Base-by-base conservation (phyloP, 2,113 vertebrate species). In the Prionailurus viverrinus region DNA sequence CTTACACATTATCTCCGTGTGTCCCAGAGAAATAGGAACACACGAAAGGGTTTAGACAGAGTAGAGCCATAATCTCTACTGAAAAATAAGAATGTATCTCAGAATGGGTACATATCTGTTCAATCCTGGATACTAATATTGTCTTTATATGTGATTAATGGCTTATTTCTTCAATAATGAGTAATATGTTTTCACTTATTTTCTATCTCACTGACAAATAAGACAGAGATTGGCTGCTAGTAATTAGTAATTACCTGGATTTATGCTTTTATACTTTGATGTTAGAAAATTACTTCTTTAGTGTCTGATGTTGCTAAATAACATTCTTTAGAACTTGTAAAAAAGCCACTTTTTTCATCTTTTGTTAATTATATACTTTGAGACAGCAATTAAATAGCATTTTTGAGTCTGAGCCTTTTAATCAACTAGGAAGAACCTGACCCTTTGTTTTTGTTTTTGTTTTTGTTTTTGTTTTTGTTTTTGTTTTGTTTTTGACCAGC, bases 231-330 rank as follows among this genome's bases (percentile, higher is more conserved):
- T 85, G 85, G 27, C 53, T 90, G 25, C 25, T 89, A 55, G 66
- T 68, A 61, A 96, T 95, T 92, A 41, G 25, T 36, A 90, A 84
- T 94, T 97, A 95, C 51, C 23, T 92, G 91, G 48, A 82, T 89
- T 92, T 82, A 39, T 61, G 71, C 69, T 95, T 93, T 97, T 82
- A 73, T 94, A 69, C 91, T 94, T 97, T 97, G 96, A 97, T 96
- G 82, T 94, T 91, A 88, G 83, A 85, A 97, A 98, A 98, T 87
- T 85, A 65, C 71, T 81, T 96, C 86, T 76, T 89, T 78, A 66
- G 68, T 93, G 33, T 86, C 25, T 78, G 58, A 92, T 95, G 90
- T 90, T 93, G 74, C 39, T 93, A 96, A 98, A 92, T 97, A 82
- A 39, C 84, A 85, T 96, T 94, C 86, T 83, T 92, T 93, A 78